Base-by-base conservation (phyloP, 92 coral and sea anemone species). In the Actinostola sp. region DNA sequence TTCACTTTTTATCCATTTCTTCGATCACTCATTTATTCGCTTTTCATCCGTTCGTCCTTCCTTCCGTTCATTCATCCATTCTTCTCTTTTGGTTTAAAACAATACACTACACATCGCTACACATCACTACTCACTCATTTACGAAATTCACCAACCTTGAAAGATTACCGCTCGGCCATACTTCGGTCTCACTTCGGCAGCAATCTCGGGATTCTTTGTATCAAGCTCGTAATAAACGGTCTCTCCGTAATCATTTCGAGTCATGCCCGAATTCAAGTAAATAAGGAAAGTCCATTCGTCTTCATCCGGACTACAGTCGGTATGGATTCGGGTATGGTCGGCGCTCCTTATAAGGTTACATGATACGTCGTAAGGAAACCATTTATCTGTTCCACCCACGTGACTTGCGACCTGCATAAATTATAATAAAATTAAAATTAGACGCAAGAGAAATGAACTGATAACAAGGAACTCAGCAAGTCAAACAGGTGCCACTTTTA, bases 311-410 rank as follows among this genome's bases (percentile, higher is more conserved):
- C 56, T 79, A 29, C 92, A 88, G 79, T 95, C 99, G 39, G 80
- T 89, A 57, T 95, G 99, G 45, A 95, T 95, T 25, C 97, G 97
- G 17, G 99, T 85, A 56, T 89, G 89, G 78, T 95, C 99, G 8
- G 96, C 99, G 56, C 77, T 91, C 74, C 99, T 76, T 36, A 95
- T 89, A 74, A 95, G 76, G 89, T 95, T 95, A 63, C 99, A 95
- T 12, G 99, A 91, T 16, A 95, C 83, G 82, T 95, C 99, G 33
- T 95, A 95, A 0, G 99, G 99, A 54, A 95, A 95, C 99, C 99
- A 95, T 60, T 85, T 43, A 71, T 89, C 79, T 51, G 79, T 86
- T 9, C 90, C 88, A 17, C 90, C 85, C 36, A 86, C 89, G 75
- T 66, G 84, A 20, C 71, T 67, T 29, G 88, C 94, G 33, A 89